These are phyloP conservation scores for Drosophila emarginata DNA, from an alignment of 2,888 invertebrate species.

Conservation along the genomic window DNA sequence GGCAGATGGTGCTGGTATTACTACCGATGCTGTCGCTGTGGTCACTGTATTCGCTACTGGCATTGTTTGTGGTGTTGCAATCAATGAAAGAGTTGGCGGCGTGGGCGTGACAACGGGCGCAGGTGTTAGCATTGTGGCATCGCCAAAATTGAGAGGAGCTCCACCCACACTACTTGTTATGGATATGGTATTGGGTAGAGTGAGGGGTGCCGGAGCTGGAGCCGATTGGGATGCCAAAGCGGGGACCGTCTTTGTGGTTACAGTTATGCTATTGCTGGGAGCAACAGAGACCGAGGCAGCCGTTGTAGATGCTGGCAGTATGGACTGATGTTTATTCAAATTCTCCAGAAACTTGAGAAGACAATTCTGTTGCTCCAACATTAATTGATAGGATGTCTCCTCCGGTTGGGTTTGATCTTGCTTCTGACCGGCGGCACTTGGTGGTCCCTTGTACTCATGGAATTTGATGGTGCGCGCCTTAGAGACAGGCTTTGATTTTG, in stretches of 20 bases:
- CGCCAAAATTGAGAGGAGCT: conserved; percentile 48
- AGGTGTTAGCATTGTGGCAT: conserved; percentile 37
- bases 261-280: conserved; percentile 52
- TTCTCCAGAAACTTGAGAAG: conserved; percentile 92
- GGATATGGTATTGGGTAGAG: conserved; percentile 64
- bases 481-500: conserved; percentile 90
- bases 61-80: conserved; percentile 54
- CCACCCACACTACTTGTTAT: conserved; percentile 59
- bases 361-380: conserved; percentile 95
- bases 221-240: conserved; percentile 49
- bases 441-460: conserved; percentile 97
- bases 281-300: conserved; percentile 30
- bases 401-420: conserved; percentile 83
- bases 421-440: conserved; percentile 89
- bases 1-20: conserved; percentile 21
- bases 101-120: conserved; percentile 38
- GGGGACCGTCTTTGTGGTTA: conserved; percentile 67
- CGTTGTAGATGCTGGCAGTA: conserved; percentile 84
- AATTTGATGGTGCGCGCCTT: conserved; percentile 96
- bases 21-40: conserved; percentile 20
- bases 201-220: conserved; percentile 40
- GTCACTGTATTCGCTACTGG: conserved; percentile 31
- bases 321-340: conserved; percentile 91
- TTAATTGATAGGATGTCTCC: conserved; percentile 94
- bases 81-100: conserved; percentile 69